Conservation (phyloP, 2,797 vertebrate species). For the Acanthornis magna region DNA sequence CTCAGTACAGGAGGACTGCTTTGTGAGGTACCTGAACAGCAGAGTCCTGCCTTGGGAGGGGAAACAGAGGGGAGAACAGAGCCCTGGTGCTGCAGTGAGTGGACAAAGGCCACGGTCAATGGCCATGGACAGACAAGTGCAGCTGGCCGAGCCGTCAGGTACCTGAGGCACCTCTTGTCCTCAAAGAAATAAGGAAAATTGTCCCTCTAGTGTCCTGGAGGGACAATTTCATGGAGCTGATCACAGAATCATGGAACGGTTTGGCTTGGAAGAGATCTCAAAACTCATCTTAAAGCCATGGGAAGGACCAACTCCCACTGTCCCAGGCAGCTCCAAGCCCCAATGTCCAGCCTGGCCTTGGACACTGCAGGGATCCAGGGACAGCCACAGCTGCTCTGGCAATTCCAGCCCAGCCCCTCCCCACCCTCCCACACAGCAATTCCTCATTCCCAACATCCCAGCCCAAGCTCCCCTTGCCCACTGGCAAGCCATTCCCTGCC, state of each 20-base stretch:
- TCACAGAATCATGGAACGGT: neutral
- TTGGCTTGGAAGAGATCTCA: neutral
- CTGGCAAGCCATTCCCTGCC: accelerated
- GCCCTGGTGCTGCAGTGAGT: neutral
- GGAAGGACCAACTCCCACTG: accelerated
- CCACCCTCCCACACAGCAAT: accelerated
- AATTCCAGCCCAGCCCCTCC: neutral
- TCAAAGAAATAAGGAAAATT: neutral
- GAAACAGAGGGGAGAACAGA: neutral
- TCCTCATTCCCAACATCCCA: neutral
- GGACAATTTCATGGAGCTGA: neutral
- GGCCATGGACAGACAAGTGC: neutral
- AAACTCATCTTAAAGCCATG: neutral
- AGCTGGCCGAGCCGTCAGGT: neutral
- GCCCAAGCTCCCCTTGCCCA: neutral
- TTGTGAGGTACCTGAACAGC: neutral
- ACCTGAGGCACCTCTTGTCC: neutral
- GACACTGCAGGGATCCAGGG: neutral
- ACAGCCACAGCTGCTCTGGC: neutral
- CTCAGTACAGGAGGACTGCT: neutral
- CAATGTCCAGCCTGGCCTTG: neutral
- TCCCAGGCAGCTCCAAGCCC: neutral
- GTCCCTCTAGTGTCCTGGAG: neutral
- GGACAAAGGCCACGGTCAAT: accelerated
- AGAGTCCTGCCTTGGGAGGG: neutral